phyloP scores from a whole-genome alignment of 2,888 invertebrate species.

The Thymelicus acteon region DNA sequence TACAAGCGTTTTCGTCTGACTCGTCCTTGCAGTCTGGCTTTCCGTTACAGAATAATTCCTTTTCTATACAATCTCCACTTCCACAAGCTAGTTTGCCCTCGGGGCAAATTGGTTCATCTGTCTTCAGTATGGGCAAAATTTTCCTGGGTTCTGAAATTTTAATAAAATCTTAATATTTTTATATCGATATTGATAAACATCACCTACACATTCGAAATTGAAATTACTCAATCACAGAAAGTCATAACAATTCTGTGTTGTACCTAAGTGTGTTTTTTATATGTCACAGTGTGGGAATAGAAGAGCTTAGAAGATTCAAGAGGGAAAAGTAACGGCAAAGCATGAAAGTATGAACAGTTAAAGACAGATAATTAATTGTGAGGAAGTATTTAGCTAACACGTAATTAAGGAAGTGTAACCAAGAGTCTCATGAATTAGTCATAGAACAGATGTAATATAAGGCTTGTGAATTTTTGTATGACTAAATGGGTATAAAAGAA shows the following conservation, averaged over 20 bases:
- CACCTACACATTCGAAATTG: conserved; percentile 4
- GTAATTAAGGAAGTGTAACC: conserved; percentile 41
- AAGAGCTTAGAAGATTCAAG: conserved; percentile 40
- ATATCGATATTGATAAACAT: not conserved
- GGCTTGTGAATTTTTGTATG: conserved; percentile 38
- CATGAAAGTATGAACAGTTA: conserved; percentile 41
- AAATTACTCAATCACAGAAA: conserved; percentile 13
- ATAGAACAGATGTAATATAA: conserved; percentile 39
- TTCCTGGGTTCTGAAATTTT: conserved; percentile 92
- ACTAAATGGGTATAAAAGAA: conserved; percentile 37
- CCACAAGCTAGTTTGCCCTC: conserved; percentile 96
- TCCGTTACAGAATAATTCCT: conserved; percentile 96
- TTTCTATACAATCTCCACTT: conserved; percentile 96
- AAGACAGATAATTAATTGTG: conserved; percentile 42
- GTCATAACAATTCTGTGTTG: conserved; percentile 5
- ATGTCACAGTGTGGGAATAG: conserved; percentile 36
- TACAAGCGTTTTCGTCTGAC: conserved; percentile 97
- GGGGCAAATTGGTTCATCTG: conserved; percentile 96
- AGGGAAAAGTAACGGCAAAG: conserved; percentile 45
- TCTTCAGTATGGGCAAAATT: conserved; percentile 94
- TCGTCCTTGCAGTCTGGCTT: conserved; percentile 97
- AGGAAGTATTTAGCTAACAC: conserved; percentile 43
- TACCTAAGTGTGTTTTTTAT: conserved; percentile 19
- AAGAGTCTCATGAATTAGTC: conserved; percentile 46
- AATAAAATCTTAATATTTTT: conserved; percentile 7